Evolutionary conservation across 2,888 invertebrate species (phyloP), one percentile per base, ranked within the genome.

Genomic region (Orthonychiurus folsomi): DNA sequence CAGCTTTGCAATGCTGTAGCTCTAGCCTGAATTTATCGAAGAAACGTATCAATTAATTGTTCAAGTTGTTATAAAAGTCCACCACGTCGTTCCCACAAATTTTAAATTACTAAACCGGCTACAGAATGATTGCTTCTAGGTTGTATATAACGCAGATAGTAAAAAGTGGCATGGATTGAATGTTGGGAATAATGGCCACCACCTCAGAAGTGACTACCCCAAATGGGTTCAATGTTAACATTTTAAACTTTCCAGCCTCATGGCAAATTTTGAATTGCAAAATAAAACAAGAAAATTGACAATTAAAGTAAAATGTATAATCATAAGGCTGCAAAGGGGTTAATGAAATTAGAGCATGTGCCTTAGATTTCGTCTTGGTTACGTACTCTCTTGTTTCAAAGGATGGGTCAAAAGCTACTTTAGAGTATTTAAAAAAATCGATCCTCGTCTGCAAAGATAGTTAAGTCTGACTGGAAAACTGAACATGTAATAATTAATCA

Each of bases 1-100:
- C 96, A 96, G 73, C 93, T 94, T 80, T 93, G 93, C 76, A 95
- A 84, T 72, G 90, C 89, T 75, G 91, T 89, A 70, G 94, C 95
- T 80, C 93, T 91, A 85, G 95, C 96, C 93, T 93, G 81, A 75
- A 74, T 61, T 60, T 60, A 59, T n/a, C 37, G 24, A 28, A 26
- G 21, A 55, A 26, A 59, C 24, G 63, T 64, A 21, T 52, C n/a
- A n/a, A n/a, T n/a, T n/a, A n/a, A n/a, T n/a, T n/a, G n/a, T n/a
- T n/a, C n/a, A n/a, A n/a, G n/a, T 9, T 23, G 52, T 52, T 52
- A 52, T 20, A 52, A 5, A 5, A 21, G 52, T 20, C 52, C 9
- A 52, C 52, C 52, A 12, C n/a, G 15, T 15, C 48, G 15, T 48
- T n/a, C n/a, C n/a, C n/a, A n/a, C n/a, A n/a, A n/a, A n/a, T n/a